Evolutionary conservation across 2,797 vertebrate species (phyloP), one percentile per base, ranked within the genome.

Genomic region (Monodelphis domestica): DNA sequence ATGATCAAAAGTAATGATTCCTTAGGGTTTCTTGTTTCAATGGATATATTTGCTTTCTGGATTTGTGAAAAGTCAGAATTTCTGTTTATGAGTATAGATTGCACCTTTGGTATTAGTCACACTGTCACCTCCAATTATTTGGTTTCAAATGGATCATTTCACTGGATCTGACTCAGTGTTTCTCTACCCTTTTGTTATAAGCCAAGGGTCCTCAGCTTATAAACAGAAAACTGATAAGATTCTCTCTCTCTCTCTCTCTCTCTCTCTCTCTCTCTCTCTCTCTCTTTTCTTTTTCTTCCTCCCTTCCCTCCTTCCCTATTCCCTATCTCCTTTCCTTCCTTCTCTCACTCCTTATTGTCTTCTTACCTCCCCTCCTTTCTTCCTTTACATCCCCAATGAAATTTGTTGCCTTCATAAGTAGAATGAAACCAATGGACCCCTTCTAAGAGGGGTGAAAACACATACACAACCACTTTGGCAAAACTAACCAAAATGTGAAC

Each of bases 71-170:
- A 95, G 88, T 57, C 56, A 91, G 87, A 90, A 90, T 78, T 26
- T 91, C 56, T 95, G 59, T 53, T 94, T 91, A 92, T 59, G 95
- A 95, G 96, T 92, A 93, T 30, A 91, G 93, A 95, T 63, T 90
- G 87, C 21, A 89, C 89, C 11, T 4, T 38, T 93, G 87, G 89
- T 94, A 96, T 95, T 94, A 96, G 91, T 96, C 96, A 95, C 89
- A 95, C 9, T 94, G 90, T 96, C 89, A 95, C 70, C 94, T 90
- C 4, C 7, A 11, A 95, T 96, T 56, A 92, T 92, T 93, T 21
- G 87, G 38, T 87, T 94, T 89, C 33, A 53, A 87, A 54, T 94
- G 94, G 91, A 91, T 90, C 90, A 96, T 90, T 93, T 94, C 52
- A 93, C 38, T 59, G 84, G 93, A 38, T 92, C 89, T 94, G 90